phyloP scores from a whole-genome alignment of 2,797 vertebrate species.

The Micropoecilia bifurca region DNA sequence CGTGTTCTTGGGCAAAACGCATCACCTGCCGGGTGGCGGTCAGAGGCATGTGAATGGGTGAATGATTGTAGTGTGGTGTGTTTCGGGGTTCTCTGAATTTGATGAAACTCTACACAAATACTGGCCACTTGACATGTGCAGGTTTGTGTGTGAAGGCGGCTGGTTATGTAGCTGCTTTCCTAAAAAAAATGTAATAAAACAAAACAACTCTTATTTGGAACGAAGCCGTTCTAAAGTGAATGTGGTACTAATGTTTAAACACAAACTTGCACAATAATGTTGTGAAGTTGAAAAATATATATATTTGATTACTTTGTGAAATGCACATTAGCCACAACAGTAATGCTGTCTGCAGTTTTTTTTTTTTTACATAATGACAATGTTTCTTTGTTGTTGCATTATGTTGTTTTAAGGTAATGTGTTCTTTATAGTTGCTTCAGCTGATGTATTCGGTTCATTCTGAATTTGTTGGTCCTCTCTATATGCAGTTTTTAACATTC shows the following conservation, averaged over 20 bases:
- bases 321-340: background rate
- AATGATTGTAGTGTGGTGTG: no score
- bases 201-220: background rate
- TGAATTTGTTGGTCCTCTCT: background rate
- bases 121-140: no score
- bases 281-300: background rate
- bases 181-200: background rate
- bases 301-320: background rate
- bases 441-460: slow-evolving; percentile 6
- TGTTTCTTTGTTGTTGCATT: background rate
- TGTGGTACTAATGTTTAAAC: background rate
- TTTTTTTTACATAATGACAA: background rate
- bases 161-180: background rate
- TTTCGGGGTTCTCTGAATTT: no score
- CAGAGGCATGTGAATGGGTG: no score
- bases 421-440: background rate
- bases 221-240: background rate
- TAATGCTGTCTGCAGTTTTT: background rate
- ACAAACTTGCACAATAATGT: background rate
- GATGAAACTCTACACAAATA: no score
- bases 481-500: background rate
- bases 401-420: slow-evolving; percentile 3
- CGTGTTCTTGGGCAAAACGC: no score
- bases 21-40: no score
- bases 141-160: background rate